Evolutionary conservation across 2,888 invertebrate genomes (phyloP).

Genomic region (Trachelus iudaicus): DNA sequence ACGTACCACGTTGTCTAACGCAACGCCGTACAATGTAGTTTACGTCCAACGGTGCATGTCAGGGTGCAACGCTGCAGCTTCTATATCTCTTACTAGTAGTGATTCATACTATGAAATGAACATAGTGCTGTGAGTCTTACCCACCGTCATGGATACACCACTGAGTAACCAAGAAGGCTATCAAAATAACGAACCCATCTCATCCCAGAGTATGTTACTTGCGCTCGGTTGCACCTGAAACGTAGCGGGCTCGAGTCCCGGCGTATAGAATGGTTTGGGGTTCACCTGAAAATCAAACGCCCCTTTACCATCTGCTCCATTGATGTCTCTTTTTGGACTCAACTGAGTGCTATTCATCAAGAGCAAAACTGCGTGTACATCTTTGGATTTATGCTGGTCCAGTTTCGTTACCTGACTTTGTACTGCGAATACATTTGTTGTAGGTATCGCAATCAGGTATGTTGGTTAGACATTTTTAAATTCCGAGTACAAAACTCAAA

Average conservation of each 20-base stretch:
- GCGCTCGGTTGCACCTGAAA: conserved; percentile 54
- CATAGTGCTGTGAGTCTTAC: neutral
- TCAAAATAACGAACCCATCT: conserved; percentile 60
- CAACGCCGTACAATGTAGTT: neutral
- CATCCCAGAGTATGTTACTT: conserved; percentile 53
- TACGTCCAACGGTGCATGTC: neutral
- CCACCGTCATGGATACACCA: neutral
- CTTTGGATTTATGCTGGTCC: neutral
- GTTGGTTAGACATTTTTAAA: neutral
- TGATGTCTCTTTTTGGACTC: conserved; percentile 33
- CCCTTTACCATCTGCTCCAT: conserved; percentile 46
- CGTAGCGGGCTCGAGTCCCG: conserved; percentile 26
- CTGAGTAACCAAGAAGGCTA: conserved; percentile 40
- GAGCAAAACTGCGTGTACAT: conserved; percentile 34
- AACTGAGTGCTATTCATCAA: conserved; percentile 33
- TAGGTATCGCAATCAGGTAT: neutral
- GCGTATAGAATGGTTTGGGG: neutral
- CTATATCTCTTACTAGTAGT: neutral
- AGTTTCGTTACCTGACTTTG: neutral
- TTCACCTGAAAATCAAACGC: conserved; percentile 34
- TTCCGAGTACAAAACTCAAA: neutral
- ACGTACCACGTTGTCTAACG: neutral
- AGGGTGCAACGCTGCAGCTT: neutral
- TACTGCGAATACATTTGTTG: neutral
- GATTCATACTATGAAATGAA: neutral